A percentile compares a stretch with the other conserved stretches of the same genome.
These are phyloP conservation scores for Syngnathus typhle DNA, from an alignment of 2,113 vertebrate species.

Conservation along the genomic window DNA sequence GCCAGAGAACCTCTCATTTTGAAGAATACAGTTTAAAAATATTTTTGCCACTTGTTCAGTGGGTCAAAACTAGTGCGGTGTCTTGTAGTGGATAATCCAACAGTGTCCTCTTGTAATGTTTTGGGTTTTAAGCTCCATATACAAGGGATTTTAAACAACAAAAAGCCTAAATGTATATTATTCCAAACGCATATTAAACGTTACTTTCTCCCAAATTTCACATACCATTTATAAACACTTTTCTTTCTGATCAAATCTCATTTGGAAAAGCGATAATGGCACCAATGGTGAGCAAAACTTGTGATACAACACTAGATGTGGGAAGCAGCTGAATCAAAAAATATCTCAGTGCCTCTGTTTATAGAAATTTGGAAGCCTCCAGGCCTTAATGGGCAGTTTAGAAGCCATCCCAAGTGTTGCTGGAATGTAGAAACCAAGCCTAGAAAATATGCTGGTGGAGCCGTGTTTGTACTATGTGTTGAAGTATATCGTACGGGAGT, in stretches of 20 bases:
- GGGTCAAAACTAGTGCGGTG: neutral
- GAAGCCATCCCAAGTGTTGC: conserved; percentile 4
- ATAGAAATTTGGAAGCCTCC: conserved; percentile 17
- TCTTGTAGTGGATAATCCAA: neutral
- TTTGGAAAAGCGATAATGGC: neutral
- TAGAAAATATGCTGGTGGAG: conserved; percentile 1
- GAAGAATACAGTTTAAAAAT: neutral
- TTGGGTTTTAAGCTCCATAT: neutral
- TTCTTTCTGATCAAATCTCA: neutral
- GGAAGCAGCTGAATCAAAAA: conserved; percentile 10
- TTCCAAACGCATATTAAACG: no score
- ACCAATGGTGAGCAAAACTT: conserved; percentile 14
- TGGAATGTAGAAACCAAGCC: conserved; percentile 40
- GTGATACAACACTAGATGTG: conserved; percentile 18
- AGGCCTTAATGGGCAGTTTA: neutral
- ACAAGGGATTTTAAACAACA: neutral
- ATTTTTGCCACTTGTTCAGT: neutral
- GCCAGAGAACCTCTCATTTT: neutral
- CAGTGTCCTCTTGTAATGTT: neutral
- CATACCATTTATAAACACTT: neutral
- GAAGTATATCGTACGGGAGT: conserved; percentile 33
- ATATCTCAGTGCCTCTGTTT: conserved; percentile 14
- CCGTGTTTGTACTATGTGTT: neutral
- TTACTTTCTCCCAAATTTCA: neutral
- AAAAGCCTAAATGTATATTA: neutral